Percentiles rank a stretch among this genome's conserved stretches.
Evolutionary conservation across 2,888 invertebrate genomes (phyloP).

Genomic region (Caenorhabditis uteleia): DNA sequence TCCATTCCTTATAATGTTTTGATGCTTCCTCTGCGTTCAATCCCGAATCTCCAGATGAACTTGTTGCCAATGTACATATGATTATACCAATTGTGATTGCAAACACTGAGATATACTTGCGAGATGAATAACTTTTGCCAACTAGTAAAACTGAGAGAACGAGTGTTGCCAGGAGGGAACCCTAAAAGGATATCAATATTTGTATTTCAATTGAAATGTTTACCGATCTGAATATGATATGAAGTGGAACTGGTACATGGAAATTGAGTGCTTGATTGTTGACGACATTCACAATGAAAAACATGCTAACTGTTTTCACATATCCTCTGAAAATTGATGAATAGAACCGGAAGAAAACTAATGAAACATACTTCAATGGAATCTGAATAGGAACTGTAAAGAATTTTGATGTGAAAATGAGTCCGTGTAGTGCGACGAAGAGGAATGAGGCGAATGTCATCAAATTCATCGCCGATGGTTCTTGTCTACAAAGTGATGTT

Average conservation of each 20-base stretch:
- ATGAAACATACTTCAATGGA: conserved; percentile 75
- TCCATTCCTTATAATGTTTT: conserved; percentile 66
- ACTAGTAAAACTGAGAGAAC: conserved; percentile 89
- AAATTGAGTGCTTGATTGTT: conserved; percentile 92
- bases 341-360: conserved; percentile 1
- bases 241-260: conserved; percentile 95
- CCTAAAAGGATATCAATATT: conserved; percentile 73
- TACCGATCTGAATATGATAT: conserved; percentile 96
- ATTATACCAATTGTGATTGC: conserved; percentile 93
- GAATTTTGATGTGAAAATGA: conserved; percentile 81
- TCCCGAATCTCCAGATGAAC: conserved; percentile 30
- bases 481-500: conserved; percentile 77
- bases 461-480: conserved; percentile 89
- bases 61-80: conserved; percentile 82
- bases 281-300: conserved; percentile 87
- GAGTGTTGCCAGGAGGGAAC: conserved; percentile 95
- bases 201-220: too few species aligned
- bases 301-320: conserved; percentile 82
- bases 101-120: conserved; percentile 87
- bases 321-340: conserved; percentile 76
- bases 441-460: conserved; percentile 94
- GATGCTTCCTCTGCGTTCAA: conserved; percentile 60
- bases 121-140: conserved; percentile 78
- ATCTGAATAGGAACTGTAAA: conserved; percentile 79
- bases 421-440: conserved; percentile 87